phyloP scores from a whole-genome alignment of 2,797 vertebrate genomes.

The Poecilia picta region DNA sequence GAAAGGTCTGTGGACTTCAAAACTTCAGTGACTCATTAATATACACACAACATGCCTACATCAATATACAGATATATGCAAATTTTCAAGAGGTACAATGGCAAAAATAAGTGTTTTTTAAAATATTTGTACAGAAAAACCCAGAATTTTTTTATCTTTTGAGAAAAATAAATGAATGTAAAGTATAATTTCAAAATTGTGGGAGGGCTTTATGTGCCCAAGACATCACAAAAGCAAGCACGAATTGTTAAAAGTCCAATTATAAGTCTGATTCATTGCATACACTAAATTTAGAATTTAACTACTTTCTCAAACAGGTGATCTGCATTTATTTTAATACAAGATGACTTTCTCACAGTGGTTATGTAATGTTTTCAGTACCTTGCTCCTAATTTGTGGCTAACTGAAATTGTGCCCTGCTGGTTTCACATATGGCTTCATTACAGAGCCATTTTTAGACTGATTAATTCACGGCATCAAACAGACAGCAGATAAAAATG shows the following conservation, averaged over 20 bases:
- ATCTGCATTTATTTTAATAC: background rate
- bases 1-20: conserved; percentile 55
- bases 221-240: background rate
- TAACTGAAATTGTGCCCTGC: conserved; percentile 7
- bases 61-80: conserved; percentile 9
- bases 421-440: conserved; percentile 35
- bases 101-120: background rate
- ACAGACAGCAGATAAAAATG: background rate
- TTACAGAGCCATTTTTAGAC: background rate
- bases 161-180: background rate
- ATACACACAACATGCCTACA: conserved; percentile 20
- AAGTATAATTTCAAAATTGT: background rate
- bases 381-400: background rate
- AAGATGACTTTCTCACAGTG: background rate
- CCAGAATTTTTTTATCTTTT: background rate
- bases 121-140: background rate
- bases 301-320: background rate
- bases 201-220: background rate
- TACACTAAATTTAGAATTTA: background rate
- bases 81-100: background rate
- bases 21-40: conserved; percentile 57
- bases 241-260: background rate
- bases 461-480: background rate
- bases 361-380: background rate
- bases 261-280: background rate